Conservation (phyloP, 2,113 vertebrate genomes). For the Gobius niger region DNA sequence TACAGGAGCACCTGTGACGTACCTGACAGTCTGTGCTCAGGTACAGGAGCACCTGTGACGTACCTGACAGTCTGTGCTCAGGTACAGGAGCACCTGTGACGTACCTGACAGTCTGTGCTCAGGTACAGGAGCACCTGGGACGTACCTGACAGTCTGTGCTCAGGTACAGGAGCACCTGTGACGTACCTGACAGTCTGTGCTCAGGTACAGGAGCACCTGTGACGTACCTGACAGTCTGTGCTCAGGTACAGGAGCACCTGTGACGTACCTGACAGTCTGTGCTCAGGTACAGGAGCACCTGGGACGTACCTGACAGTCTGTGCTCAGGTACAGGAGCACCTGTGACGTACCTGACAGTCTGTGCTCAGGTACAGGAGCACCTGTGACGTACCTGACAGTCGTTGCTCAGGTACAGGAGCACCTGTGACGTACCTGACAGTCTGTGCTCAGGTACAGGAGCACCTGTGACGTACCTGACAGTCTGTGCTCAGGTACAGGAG, state of each 20-base stretch:
- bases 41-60: conserved; percentile 40
- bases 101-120: conserved; percentile 74
- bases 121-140: conserved; percentile 48
- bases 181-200: conserved; percentile 73
- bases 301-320: conserved; percentile 72
- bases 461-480: conserved; percentile 65
- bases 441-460: conserved; percentile 61
- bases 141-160: conserved; percentile 74
- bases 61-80: conserved; percentile 75
- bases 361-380: conserved; percentile 58
- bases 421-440: conserved; percentile 69
- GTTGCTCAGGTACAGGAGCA: conserved; percentile 58
- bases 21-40: conserved; percentile 75
- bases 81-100: conserved; percentile 38
- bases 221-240: conserved; percentile 73
- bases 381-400: conserved; percentile 71
- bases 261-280: conserved; percentile 73
- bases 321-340: conserved; percentile 54
- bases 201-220: conserved; percentile 51
- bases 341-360: conserved; percentile 71
- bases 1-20: conserved; percentile 39
- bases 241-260: conserved; percentile 53
- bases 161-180: conserved; percentile 46
- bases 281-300: conserved; percentile 53
- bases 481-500: conserved; percentile 66